phyloP scores from a whole-genome alignment of 2,797 vertebrate genomes.

The Eutrigla gurnardus region DNA sequence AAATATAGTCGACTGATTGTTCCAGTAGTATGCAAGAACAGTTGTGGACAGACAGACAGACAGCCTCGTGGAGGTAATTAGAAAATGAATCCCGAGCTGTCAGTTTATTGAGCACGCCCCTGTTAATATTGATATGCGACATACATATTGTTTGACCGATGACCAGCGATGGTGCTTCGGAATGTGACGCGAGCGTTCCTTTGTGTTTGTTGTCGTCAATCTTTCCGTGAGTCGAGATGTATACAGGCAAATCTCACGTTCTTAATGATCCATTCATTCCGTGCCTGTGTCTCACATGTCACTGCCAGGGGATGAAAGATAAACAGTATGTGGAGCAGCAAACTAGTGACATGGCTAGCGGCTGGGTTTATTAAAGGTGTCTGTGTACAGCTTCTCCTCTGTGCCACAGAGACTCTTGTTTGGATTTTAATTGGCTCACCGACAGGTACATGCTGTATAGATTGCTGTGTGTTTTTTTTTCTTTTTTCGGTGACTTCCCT shows the following conservation, averaged over 20 bases:
- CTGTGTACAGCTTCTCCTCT: slow-evolving; percentile 44
- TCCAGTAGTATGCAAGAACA: background rate
- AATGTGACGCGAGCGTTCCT: background rate
- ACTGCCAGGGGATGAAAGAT: slow-evolving; percentile 46
- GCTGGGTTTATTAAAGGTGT: slow-evolving; percentile 69
- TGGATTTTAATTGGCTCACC: slow-evolving; percentile 80
- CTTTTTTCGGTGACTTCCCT: slow-evolving; percentile 45
- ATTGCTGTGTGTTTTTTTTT: slow-evolving; percentile 59
- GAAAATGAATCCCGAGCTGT: background rate
- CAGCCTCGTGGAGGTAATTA: background rate
- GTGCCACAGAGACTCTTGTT: slow-evolving; percentile 64
- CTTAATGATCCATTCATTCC: slow-evolving; percentile 51
- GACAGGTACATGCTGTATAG: slow-evolving; percentile 61
- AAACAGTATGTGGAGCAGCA: slow-evolving; percentile 53
- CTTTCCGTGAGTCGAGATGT: slow-evolving; percentile 27
- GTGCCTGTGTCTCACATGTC: slow-evolving; percentile 33
- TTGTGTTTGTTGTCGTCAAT: slow-evolving; percentile 12
- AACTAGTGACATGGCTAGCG: slow-evolving; percentile 48
- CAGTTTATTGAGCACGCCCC: background rate
- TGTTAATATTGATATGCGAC: background rate
- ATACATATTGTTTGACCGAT: background rate
- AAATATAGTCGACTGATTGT: background rate
- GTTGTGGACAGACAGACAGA: background rate
- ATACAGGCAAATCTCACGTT: slow-evolving; percentile 31
- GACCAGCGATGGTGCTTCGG: slow-evolving; percentile 12